These are phyloP conservation scores for Coptodon rendalli DNA, from an alignment of 2,113 vertebrate genomes.

Conservation along the genomic window DNA sequence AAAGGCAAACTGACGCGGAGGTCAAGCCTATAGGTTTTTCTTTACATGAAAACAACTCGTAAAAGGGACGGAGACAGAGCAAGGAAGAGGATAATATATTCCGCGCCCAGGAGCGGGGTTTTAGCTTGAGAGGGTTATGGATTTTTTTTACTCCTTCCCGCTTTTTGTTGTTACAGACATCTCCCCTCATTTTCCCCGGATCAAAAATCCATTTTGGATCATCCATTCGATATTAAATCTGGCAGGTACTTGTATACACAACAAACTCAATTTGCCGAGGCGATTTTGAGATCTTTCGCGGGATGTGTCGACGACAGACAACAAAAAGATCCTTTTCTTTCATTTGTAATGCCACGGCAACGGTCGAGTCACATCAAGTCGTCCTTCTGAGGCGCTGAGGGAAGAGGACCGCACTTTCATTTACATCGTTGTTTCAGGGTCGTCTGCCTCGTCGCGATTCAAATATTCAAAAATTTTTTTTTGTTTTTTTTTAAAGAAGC, in stretches of 20 bases:
- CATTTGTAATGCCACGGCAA: slow-evolving; percentile 32
- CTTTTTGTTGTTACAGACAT: slow-evolving; percentile 70
- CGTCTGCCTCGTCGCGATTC: background rate
- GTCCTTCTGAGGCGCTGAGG: background rate
- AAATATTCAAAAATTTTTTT: background rate
- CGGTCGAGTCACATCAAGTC: background rate
- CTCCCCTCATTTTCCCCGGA: slow-evolving; percentile 78
- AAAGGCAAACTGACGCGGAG: slow-evolving; percentile 74
- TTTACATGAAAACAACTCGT: slow-evolving; percentile 84
- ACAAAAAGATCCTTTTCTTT: slow-evolving; percentile 65
- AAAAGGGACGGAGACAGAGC: slow-evolving; percentile 49
- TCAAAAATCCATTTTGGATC: slow-evolving; percentile 79
- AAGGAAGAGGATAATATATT: slow-evolving; percentile 70
- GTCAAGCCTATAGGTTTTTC: slow-evolving; percentile 82
- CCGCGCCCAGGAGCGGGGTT: slow-evolving; percentile 60
- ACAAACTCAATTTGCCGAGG: slow-evolving; percentile 78
- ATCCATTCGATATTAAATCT: slow-evolving; percentile 80
- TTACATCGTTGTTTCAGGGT: background rate
- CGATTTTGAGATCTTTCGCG: slow-evolving; percentile 76
- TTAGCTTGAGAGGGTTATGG: slow-evolving; percentile 75
- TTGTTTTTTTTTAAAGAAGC: background rate
- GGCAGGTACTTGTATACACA: slow-evolving; percentile 81
- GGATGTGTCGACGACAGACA: slow-evolving; percentile 67
- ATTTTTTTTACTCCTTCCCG: slow-evolving; percentile 46
- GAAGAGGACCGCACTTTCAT: background rate